Evolutionary conservation across 92 coral and sea anemone genomes (phyloP), one percentile per base, ranked within the genome.

Genomic region (Muricea muricata): DNA sequence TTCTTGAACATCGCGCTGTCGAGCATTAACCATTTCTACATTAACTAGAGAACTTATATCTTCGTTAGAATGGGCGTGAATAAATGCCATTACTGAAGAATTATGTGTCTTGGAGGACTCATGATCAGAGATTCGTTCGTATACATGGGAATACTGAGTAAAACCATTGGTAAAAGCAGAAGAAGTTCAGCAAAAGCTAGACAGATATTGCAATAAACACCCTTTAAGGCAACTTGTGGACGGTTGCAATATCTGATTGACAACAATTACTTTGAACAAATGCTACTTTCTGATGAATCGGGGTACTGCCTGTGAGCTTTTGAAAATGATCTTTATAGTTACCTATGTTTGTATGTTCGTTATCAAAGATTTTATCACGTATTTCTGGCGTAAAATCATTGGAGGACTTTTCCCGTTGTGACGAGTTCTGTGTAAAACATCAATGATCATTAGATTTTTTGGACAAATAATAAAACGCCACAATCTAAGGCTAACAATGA

Each of bases 121-220:
- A 52, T 70, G 77, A 18, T 70, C 77, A 34, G 77, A 3, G n/a
- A 70, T 70, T 70, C 52, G n/a, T 70, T 70, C 77, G 20, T 70
- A 70, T 31, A 70, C 13, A 21, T 35, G 77, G 13, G 46, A 31
- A 37, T 70, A 70, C 46, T 70, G 42, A 33, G 77, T 70, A 32
- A 70, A 70, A 70, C 77, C 77, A 35, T 70, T 42, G 25, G 77
- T 70, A 29, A 70, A 70, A 70, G 77, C 1, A 70, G 77, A 70
- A 14, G 42, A 33, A 20, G 50, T 33, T 70, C 52, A 10, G 77
- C 42, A 34, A 70, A 70, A 70, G 77, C 77, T 42, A 70, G 28
- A 42, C 77, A 70, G 37, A 70, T 29, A 42, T 70, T 37, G 48
- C 77, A 70, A 70, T 70, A 70, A 70, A 70, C 50, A 33, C 77